phyloP scores from a whole-genome alignment of 2,888 invertebrate species.

The Bruchidius siliquastri region DNA sequence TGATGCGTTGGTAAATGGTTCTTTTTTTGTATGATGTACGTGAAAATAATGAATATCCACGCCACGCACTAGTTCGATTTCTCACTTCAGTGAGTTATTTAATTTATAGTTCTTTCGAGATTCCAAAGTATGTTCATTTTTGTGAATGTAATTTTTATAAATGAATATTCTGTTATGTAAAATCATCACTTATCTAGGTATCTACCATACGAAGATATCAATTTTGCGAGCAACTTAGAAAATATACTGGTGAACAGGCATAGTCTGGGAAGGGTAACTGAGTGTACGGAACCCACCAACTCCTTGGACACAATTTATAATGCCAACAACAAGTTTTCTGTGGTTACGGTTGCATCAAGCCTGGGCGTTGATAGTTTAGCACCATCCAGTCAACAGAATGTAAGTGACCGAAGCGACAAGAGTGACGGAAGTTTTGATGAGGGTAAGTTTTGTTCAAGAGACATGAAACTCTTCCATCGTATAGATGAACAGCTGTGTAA shows the following conservation, averaged over 20 bases:
- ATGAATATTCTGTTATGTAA: too few species aligned
- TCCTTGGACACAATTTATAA: conserved; percentile 10
- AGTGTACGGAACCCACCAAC: conserved; percentile 24
- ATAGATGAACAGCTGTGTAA: too few species aligned
- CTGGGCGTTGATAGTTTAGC: background rate
- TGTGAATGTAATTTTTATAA: too few species aligned
- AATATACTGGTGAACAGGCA: conserved; percentile 9
- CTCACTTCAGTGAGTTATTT: too few species aligned
- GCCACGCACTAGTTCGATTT: too few species aligned
- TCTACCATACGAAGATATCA: background rate
- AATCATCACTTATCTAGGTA: background rate
- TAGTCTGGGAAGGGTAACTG: conserved; percentile 24
- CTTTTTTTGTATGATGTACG: too few species aligned
- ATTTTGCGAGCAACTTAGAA: background rate
- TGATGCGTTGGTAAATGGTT: too few species aligned
- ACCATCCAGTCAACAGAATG: background rate
- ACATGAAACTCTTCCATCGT: too few species aligned
- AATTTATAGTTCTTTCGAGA: too few species aligned
- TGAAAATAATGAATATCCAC: too few species aligned
- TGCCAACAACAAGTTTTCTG: background rate
- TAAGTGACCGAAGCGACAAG: background rate
- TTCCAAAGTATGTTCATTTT: too few species aligned
- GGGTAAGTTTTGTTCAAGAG: background rate
- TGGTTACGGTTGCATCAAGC: background rate
- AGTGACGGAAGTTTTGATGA: background rate